phyloP scores from a whole-genome alignment of 1,140 invertebrate species.

The Drosophila ananassae region DNA sequence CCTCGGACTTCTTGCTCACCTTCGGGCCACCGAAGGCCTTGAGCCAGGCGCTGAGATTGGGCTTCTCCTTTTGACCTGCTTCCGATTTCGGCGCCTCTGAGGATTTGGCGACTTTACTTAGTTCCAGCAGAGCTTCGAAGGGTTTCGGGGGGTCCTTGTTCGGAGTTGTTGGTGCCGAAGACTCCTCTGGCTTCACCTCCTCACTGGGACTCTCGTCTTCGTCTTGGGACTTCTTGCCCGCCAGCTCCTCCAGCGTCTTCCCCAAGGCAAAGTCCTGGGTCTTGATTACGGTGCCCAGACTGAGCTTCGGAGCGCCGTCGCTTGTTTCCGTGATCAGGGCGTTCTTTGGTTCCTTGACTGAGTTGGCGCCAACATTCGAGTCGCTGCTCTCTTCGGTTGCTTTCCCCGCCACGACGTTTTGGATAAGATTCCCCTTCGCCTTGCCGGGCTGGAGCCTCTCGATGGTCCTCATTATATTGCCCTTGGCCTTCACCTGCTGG shows the following conservation, averaged over 20 bases:
- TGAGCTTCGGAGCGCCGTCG: conserved; percentile 90
- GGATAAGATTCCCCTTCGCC: conserved; percentile 92
- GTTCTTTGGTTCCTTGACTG: conserved; percentile 85
- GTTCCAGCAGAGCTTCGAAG: conserved; percentile 63
- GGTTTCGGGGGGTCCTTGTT: conserved; percentile 57
- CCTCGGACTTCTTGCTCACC: conserved; percentile 83
- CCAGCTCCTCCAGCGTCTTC: conserved; percentile 85
- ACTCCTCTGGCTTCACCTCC: conserved; percentile 34
- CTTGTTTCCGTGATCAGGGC: conserved; percentile 85
- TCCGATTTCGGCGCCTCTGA: conserved; percentile 29
- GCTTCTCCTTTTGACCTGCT: conserved; percentile 86
- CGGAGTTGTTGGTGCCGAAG: conserved; percentile 21
- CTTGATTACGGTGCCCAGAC: conserved; percentile 91
- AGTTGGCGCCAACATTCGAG: conserved; percentile 23
- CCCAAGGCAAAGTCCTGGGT: conserved; percentile 87
- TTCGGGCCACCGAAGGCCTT: conserved; percentile 94
- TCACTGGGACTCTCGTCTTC: conserved; percentile 64
- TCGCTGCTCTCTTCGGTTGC: conserved; percentile 56
- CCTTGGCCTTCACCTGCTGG: conserved; percentile 85
- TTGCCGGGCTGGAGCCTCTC: conserved; percentile 93
- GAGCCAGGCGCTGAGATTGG: conserved; percentile 95
- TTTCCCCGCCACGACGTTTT: conserved; percentile 84
- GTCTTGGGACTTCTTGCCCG: conserved; percentile 79
- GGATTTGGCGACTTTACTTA: conserved; percentile 42
- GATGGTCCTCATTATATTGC: conserved; percentile 92